phyloP scores from a whole-genome alignment of 1,140 invertebrate genomes.

The Matsumurasca onukii region DNA sequence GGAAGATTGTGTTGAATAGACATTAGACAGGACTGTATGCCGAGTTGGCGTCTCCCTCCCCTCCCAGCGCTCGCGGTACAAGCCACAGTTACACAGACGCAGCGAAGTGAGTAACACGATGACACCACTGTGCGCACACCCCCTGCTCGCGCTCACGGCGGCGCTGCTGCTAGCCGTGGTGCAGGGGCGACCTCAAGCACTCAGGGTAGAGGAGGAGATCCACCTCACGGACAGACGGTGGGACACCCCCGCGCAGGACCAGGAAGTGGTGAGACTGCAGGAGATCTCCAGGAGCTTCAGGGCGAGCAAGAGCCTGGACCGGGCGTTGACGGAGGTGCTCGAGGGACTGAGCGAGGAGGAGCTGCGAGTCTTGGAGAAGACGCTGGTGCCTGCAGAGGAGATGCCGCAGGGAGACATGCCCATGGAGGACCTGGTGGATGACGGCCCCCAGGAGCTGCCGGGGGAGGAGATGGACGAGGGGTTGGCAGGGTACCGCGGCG shows the following conservation, averaged over 20 bases:
- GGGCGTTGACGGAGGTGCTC: constrained; percentile 24
- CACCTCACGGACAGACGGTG: background rate
- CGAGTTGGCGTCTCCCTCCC: background rate
- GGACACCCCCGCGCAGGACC: background rate
- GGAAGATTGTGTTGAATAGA: background rate
- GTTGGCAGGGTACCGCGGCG: constrained; percentile 13
- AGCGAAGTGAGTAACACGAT: constrained; percentile 1
- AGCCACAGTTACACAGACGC: background rate
- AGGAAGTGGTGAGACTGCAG: background rate
- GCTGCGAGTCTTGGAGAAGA: constrained; percentile 21
- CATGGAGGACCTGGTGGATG: background rate
- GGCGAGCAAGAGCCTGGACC: background rate
- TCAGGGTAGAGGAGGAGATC: background rate
- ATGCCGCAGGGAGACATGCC: constrained; percentile 33
- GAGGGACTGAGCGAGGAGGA: constrained; percentile 29
- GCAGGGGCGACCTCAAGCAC: background rate
- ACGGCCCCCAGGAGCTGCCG: constrained; percentile 21
- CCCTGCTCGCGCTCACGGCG: background rate
- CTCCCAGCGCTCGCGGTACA: background rate
- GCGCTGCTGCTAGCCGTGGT: background rate
- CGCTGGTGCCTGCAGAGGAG: constrained; percentile 17
- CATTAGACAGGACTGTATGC: background rate
- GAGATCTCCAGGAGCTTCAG: constrained; percentile 10
- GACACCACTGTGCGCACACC: background rate
- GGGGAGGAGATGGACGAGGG: background rate